Base-by-base conservation (phyloP, 2,113 vertebrate genomes). In the Anthoscopus minutus region DNA sequence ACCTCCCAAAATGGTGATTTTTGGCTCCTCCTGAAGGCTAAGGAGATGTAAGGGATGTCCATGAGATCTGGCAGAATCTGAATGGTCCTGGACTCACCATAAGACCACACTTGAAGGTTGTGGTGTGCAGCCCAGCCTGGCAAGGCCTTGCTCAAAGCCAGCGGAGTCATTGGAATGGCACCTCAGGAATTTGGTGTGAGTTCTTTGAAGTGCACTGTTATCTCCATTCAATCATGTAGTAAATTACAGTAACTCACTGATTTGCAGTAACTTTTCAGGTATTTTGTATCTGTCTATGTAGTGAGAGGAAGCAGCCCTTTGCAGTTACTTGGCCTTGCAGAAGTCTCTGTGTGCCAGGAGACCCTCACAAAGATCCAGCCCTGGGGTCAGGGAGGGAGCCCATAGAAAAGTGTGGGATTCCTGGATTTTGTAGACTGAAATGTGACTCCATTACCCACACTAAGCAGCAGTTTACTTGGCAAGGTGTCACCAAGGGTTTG, bases 161-260 rank as follows among this genome's bases (percentile, higher is more conserved):
- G 67, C 0, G 0, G n/a, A 94, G 70, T 96, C 92, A 95, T 69
- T 77, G 87, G 91, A 91, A 94, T 86, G 95, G 94, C 93, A 74
- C 92, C 90, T 93, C 76, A 95, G 93, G 95, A 97, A 97, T 97
- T 91, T 58, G 60, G 37, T 77, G 37, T 0, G 2, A 82, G 81
- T 67, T 62, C 95, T 96, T 97, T 97, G 95, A 97, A 97, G 95
- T 94, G 51, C 28, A 18, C 60, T 85, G 69, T 94, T 97, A 97
- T 92, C 96, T 93, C n/a, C 30, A 17, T 86, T 94, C 86, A 96
- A 96, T 96, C 92, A 67, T 82, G 25, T 70, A 33, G 37, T 86
- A 74, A 90, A 97, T 91, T 78, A 87, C 90, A 94, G 89, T 83
- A 90, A 35, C 88, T 89, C 5, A 0, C 31, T 86, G 81, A 60